Base-by-base conservation (phyloP, 2,113 vertebrate genomes). In the Phycodurus eques region DNA sequence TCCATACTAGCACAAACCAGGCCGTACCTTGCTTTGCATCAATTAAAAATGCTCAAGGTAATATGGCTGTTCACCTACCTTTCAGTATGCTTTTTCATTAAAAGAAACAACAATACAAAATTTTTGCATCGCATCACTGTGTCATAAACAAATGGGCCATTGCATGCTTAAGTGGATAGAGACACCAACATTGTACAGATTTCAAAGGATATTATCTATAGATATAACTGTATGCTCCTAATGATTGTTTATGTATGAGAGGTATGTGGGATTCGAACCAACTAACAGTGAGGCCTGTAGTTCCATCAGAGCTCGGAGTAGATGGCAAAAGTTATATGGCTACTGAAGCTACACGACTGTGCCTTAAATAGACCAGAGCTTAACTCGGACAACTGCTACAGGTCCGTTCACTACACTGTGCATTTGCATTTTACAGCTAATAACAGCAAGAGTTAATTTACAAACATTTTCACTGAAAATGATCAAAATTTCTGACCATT, bases 241-340 rank as follows among this genome's bases (percentile, higher is more conserved):
- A 71, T 54, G 63, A 43, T 53, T n/a, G 57, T 44, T 53, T 2
- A n/a, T 15, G 65, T 10, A 39, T 27, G 57, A 61, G 49, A 8
- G 44, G 56, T 57, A 77, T 79, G 69, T 79, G 73, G 78, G 80
- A 67, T 53, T 78, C 33, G n/a, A 59, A 71, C 78, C 80, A 83
- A 73, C 60, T 68, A 81, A 80, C 76, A 81, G 79, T 73, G 73
- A 73, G 39, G 53, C 65, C 67, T 46, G 68, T 51, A 51, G 74
- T 80, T 72, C 76, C 72, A 70, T 78, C 61, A 35, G 60, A 43
- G 67, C 67, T 73, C 51, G 62, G 49, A 43, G 51, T 70, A 71
- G 73, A 71, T 67, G 72, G 64, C 33, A 65, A 75, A 53, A 71
- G 51, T 68, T 67, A 81, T 71, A 76, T 27, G 13, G 60, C 47